Percentiles rank a stretch among this genome's conserved stretches.
Conservation (phyloP, 2,888 invertebrate genomes). For the Acronicta aceris region DNA sequence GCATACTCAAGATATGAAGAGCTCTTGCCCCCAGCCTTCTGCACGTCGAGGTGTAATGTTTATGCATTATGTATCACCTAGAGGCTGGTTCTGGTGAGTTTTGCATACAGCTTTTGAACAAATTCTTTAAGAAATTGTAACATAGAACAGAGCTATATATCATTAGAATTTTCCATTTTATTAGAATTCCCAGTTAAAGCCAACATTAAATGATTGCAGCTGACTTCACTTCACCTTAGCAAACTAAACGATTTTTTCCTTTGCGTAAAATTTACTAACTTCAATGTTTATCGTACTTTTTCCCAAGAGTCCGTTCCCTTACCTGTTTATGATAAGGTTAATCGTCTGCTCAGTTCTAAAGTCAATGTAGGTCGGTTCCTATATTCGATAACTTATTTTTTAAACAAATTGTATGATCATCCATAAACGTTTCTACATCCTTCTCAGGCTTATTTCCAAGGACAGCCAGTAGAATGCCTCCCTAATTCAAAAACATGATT, state of each 20-base stretch:
- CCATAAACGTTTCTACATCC: too few species aligned
- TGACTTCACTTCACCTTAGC: too few species aligned
- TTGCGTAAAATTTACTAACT: too few species aligned
- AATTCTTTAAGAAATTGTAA: conserved; percentile 49
- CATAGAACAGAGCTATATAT: conserved; percentile 33
- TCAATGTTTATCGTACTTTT: too few species aligned
- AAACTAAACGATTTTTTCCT: background rate
- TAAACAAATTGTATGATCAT: too few species aligned
- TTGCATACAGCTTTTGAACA: conserved; percentile 62
- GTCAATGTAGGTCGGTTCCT: too few species aligned
- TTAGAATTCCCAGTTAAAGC: too few species aligned
- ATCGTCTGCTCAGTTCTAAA: too few species aligned
- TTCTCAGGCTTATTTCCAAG: conserved; percentile 1
- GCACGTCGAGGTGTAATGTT: conserved; percentile 68
- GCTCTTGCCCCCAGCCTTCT: conserved; percentile 66
- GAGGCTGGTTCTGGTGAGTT: conserved; percentile 62
- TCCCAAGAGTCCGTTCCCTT: too few species aligned
- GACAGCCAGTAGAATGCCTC: conserved; percentile 14
- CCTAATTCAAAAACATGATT: conserved; percentile 43
- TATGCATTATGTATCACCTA: conserved; percentile 72
- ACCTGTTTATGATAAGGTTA: too few species aligned
- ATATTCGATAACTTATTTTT: too few species aligned
- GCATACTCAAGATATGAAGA: conserved; percentile 70
- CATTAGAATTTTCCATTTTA: conserved; percentile 46
- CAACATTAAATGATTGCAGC: too few species aligned